These are phyloP conservation scores for Acridotheres tristis DNA, from an alignment of 2,797 vertebrate species.

Conservation along the genomic window DNA sequence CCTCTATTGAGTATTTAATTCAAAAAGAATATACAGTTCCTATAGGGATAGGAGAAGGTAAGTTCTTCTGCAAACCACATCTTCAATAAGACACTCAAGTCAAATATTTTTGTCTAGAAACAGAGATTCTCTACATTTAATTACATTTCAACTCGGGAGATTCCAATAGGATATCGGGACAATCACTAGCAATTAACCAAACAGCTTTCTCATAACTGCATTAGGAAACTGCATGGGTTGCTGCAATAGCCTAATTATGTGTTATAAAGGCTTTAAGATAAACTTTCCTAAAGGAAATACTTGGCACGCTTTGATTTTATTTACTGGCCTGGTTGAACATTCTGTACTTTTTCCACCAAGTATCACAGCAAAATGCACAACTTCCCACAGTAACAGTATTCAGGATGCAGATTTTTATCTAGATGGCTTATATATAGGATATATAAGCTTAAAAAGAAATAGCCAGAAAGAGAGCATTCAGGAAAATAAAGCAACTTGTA, in stretches of 20 bases:
- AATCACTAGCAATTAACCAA: constrained; percentile 14
- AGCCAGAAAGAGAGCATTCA: background rate
- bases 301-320: background rate
- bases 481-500: background rate
- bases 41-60: background rate
- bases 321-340: background rate
- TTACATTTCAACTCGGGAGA: constrained; percentile 33
- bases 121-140: background rate
- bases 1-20: background rate
- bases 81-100: background rate
- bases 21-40: background rate
- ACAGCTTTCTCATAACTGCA: constrained; percentile 11
- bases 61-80: constrained; percentile 28
- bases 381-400: background rate
- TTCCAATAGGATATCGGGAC: constrained; percentile 31
- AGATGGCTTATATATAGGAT: background rate
- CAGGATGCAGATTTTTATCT: background rate
- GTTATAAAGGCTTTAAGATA: constrained; percentile 25
- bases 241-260: background rate
- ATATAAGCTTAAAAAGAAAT: background rate
- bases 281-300: background rate
- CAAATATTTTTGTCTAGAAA: constrained; percentile 14
- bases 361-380: background rate
- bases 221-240: background rate
- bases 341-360: background rate